Base-by-base conservation (phyloP, 2,797 vertebrate species). In the Novumbra hubbsi region DNA sequence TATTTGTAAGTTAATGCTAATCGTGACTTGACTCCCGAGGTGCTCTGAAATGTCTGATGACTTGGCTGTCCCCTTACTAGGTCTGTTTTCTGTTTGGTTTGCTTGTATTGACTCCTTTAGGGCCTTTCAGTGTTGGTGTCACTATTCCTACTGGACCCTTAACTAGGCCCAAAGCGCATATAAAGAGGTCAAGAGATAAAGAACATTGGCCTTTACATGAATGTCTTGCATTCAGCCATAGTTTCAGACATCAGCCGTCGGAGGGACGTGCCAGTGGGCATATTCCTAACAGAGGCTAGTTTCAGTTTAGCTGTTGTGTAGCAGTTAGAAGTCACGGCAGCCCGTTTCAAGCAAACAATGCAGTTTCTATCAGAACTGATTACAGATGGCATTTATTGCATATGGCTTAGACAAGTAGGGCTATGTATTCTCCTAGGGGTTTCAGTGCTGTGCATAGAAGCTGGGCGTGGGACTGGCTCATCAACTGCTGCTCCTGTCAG, bases 401-500 rank as follows among this genome's bases (percentile, higher is more conserved):
- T 2, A 45, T 14, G 9, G 12, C 41, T 45, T 1, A 45, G 1
- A 6, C 41, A 6, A 45, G 12, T 14, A 5, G 34, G 34, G 34
- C 34, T 0, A 5, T 38, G 34, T 4, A 6, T 38, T 38, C 8
- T 38, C 34, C 34, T 38, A 38, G 41, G 9, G 12, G 41, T 45
- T 45, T 45, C 8, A 0, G 41, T 45, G 41, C 12, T 45, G 5
- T 45, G 41, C 41, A 14, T 45, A 38, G 34, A 38, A 38, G 34
- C 34, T 38, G 34, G 34, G 34, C 34, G 34, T 38, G 34, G 76
- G 74, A 74, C 57, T 12, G 24, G 27, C 21, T 48, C 34, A 38
- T 38, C 8, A 57, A 69, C 76, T 82, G 76, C 19, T 55, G 52
- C 52, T 55, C 76, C 83, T 75, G 81, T 78, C 70, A 78, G 74